Evolutionary conservation across 1,140 invertebrate genomes (phyloP), one percentile per base, ranked within the genome.

Genomic region (Chionoecetes opilio): DNA sequence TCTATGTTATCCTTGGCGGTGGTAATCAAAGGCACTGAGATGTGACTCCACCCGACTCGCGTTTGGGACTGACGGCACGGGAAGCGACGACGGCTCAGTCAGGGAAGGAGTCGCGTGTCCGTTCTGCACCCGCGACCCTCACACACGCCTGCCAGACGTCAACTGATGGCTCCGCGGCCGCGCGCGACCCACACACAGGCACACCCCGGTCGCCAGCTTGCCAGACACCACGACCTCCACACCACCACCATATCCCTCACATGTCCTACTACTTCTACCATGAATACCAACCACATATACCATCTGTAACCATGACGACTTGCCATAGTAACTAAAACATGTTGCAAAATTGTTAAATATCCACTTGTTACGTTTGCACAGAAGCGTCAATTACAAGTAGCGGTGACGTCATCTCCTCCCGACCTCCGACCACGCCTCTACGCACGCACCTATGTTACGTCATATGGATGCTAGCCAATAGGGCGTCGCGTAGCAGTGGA

Each of bases 81-180:
- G 8, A 53, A 17, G 75, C 34, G 93, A 63, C 32, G 63, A 6
- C 85, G 63, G 2, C 85, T 35, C 37, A 82, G 53, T 35, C 38
- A 29, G 37, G n/a, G 26, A 89, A 2, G 82, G n/a, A 37, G 34
- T 37, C 46, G 53, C 87, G 86, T 75, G 86, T 85, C 53, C 34
- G 11, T 9, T 26, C 26, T 37, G 87, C 34, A 53, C 32, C 21
- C 29, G 53, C 53, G 34, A 53, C 87, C 86, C 21, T 6, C 86
- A 89, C 93, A 82, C 93, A 88, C 38, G 93, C 75, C 93, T 75
- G 46, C 93, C 41, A 94, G 93, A 94, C 93, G 93, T 94, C 86
- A 94, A 94, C 93, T 94, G 93, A 86, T 90, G 46, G 46, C 53
- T 31, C 86, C 86, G 86, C 93, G 46, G 31, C 46, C 34, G 93